Conservation (phyloP, 2,113 vertebrate species). For the Equus przewalskii region DNA sequence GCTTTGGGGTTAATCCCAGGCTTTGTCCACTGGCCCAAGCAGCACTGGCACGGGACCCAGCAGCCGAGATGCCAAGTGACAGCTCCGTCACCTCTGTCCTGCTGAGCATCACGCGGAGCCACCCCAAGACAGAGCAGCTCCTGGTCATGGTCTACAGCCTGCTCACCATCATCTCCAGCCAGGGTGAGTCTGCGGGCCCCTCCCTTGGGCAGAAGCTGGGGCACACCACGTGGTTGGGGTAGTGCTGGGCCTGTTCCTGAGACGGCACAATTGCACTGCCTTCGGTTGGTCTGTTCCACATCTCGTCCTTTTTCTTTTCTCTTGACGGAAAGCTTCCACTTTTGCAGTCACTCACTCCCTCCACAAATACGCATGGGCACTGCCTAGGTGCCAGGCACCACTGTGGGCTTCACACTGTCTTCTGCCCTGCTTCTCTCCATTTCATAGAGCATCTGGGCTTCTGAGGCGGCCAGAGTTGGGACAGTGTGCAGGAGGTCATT, state of each 20-base stretch:
- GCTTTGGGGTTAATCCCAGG: neutral
- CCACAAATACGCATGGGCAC: fast-evolving
- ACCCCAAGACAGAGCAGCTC: conserved; percentile 73
- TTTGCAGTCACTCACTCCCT: fast-evolving
- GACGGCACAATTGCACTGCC: fast-evolving
- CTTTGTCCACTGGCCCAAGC: neutral
- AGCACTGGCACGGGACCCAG: conserved; percentile 76
- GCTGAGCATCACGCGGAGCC: conserved; percentile 57
- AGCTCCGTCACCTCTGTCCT: conserved; percentile 63
- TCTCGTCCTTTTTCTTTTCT: neutral
- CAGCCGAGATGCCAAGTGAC: neutral
- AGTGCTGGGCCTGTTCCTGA: neutral
- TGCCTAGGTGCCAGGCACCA: fast-evolving
- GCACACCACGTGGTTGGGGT: too few relatives aligned
- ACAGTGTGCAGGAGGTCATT: fast-evolving
- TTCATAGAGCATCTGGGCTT: neutral
- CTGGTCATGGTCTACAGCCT: conserved; percentile 72
- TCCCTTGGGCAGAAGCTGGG: fast-evolving
- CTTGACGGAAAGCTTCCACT: too few relatives aligned
- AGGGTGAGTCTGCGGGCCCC: conserved; percentile 76
- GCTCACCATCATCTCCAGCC: conserved; percentile 84
- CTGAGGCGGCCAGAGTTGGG: neutral
- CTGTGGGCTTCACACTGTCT: fast-evolving
- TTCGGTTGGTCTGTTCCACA: fast-evolving
- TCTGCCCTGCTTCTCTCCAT: neutral